phyloP scores from a whole-genome alignment of 1,140 invertebrate genomes.

The Drosophila setifemur region DNA sequence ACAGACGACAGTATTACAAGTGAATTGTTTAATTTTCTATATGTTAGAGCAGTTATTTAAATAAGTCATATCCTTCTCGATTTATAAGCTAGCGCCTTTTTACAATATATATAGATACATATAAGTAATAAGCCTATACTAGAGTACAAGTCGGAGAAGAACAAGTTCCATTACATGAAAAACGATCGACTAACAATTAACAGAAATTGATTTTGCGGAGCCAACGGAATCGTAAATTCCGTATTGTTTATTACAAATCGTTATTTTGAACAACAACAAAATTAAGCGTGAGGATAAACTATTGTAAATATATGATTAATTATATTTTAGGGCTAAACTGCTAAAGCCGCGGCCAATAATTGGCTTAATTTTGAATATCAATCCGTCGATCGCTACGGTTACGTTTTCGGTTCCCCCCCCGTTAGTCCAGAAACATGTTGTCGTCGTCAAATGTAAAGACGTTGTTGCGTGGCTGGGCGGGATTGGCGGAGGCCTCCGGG shows the following conservation, averaged over 20 bases:
- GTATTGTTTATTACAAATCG: conserved; percentile 38
- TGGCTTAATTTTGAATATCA: conserved; percentile 48
- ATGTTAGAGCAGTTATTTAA: background rate
- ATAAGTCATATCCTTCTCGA: background rate
- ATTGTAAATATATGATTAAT: conserved; percentile 49
- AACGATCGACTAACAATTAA: conserved; percentile 11
- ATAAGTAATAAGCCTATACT: conserved; percentile 11
- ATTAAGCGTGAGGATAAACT: conserved; percentile 52
- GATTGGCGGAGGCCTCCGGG: conserved; percentile 10
- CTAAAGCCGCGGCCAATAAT: conserved; percentile 32
- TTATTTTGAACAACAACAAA: conserved; percentile 57
- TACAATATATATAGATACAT: conserved; percentile 18
- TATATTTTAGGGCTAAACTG: conserved; percentile 39
- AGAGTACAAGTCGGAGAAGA: conserved; percentile 26
- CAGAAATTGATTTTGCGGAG: conserved; percentile 19
- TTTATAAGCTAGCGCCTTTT: conserved; percentile 3
- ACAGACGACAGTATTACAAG: conserved; percentile 27
- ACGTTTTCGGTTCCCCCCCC: background rate
- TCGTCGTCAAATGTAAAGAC: conserved; percentile 78
- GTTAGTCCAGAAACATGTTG: conserved; percentile 76
- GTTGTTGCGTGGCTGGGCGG: conserved; percentile 50
- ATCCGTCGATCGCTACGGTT: conserved; percentile 3
- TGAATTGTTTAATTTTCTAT: conserved; percentile 1
- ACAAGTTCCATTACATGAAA: conserved; percentile 35
- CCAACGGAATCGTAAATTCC: conserved; percentile 17